These are phyloP conservation scores for Ardeotis arabs DNA, from an alignment of 2,113 vertebrate genomes.

Conservation along the genomic window DNA sequence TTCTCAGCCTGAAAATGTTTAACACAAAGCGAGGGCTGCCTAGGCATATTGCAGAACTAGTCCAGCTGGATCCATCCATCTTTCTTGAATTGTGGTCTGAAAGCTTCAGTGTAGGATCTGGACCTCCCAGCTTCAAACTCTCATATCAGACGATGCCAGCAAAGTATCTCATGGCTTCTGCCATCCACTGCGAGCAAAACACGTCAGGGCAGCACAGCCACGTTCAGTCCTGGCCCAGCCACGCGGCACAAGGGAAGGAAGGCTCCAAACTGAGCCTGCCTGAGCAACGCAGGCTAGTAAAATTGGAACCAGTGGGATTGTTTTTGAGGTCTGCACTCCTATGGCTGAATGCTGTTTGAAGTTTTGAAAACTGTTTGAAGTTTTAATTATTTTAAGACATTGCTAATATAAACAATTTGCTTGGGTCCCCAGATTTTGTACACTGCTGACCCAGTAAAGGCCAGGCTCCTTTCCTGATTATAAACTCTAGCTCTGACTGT, in stretches of 20 bases:
- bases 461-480: background rate
- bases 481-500: background rate
- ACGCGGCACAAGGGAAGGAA: background rate
- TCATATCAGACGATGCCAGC: background rate
- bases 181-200: background rate
- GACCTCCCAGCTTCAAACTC: background rate
- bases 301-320: background rate
- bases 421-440: background rate
- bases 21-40: background rate
- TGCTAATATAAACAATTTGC: background rate
- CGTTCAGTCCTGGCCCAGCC: rapidly evolving
- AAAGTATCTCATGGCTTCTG: background rate
- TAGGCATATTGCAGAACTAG: background rate
- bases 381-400: background rate
- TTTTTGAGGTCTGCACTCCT: background rate
- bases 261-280: background rate
- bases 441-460: background rate
- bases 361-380: background rate
- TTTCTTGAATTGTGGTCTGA: background rate
- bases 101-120: background rate
- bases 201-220: background rate
- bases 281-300: background rate
- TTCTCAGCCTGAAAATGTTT: background rate
- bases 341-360: background rate
- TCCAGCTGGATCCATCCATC: background rate